Evolutionary conservation across 2,888 invertebrate genomes (phyloP).

Genomic region (Nymphalis c-album): DNA sequence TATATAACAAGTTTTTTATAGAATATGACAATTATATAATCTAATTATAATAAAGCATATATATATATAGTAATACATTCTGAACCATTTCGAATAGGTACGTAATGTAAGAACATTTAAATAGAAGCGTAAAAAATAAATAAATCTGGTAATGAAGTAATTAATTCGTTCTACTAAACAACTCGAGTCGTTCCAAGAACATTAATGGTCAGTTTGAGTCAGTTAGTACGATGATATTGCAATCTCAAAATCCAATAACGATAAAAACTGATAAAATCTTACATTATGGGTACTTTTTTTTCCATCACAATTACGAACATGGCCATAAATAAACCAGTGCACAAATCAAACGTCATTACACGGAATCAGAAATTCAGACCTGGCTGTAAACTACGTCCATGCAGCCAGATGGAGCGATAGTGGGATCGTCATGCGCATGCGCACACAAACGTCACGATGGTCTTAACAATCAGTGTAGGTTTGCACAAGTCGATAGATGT

Average conservation of each 20-base stretch:
- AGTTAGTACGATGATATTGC: not conserved
- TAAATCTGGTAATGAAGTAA: too few species aligned
- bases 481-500: not conserved
- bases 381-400: slow-evolving; percentile 68
- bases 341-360: slow-evolving; percentile 59
- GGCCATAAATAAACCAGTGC: slow-evolving; percentile 46
- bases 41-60: too few species aligned
- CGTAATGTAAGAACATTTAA: too few species aligned
- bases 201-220: too few species aligned
- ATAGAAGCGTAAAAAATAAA: not conserved
- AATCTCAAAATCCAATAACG: slow-evolving; percentile 23
- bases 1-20: too few species aligned
- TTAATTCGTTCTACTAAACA: too few species aligned
- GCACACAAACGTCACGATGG: slow-evolving; percentile 5
- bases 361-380: slow-evolving; percentile 49
- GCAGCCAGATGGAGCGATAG: slow-evolving; percentile 69
- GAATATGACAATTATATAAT: too few species aligned
- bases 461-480: slow-evolving; percentile 3
- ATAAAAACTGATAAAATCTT: slow-evolving; percentile 23
- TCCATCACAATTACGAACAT: slow-evolving; percentile 25
- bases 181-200: too few species aligned
- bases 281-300: not conserved
- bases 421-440: slow-evolving; percentile 35
- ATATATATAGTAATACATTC: too few species aligned
- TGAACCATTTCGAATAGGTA: too few species aligned